These are phyloP conservation scores for Lemur catta DNA, from an alignment of 2,797 vertebrate species.

Conservation along the genomic window DNA sequence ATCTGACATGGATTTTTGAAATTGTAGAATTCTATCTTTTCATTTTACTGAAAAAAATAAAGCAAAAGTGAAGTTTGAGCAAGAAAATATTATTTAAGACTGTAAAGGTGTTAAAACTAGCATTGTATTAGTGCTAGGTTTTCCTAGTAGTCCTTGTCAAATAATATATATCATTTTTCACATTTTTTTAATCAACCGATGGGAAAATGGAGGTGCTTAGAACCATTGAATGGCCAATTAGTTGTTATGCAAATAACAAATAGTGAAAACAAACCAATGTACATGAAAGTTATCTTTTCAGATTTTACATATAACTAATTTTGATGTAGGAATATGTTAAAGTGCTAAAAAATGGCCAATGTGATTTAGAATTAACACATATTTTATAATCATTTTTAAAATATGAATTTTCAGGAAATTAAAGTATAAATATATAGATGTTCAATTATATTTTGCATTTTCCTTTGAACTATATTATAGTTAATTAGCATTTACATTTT, in stretches of 20 bases:
- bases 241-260: background rate
- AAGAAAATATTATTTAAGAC: background rate
- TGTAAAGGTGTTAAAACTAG: background rate
- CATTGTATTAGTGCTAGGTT: background rate
- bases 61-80: background rate
- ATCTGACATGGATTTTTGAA: background rate
- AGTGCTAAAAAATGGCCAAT: background rate
- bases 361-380: background rate
- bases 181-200: background rate
- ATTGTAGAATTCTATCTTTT: background rate
- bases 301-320: background rate
- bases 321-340: background rate
- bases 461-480: background rate
- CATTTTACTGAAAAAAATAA: background rate
- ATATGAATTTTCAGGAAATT: background rate
- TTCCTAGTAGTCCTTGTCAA: background rate
- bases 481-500: background rate
- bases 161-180: background rate
- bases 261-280: background rate
- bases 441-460: background rate
- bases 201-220: background rate
- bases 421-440: background rate
- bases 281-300: background rate
- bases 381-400: background rate
- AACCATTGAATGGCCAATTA: background rate